Evolutionary conservation across 2,797 vertebrate species (phyloP).

Genomic region (Gephyroberyx darwinii): DNA sequence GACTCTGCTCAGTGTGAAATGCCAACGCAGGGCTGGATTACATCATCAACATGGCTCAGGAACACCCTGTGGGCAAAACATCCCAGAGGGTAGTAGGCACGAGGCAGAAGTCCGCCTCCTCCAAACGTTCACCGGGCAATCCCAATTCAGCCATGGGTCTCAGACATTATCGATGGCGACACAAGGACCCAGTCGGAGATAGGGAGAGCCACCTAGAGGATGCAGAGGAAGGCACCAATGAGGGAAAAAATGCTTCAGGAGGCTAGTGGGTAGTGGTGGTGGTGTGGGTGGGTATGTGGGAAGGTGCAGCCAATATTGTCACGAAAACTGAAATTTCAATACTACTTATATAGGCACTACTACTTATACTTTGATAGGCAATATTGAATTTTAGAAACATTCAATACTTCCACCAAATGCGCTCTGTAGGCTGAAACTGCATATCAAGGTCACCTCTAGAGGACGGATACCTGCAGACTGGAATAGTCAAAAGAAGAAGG

Average conservation of each 20-base stretch:
- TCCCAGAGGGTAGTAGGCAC: background rate
- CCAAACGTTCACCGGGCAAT: conserved; percentile 16
- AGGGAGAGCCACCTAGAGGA: conserved; percentile 43
- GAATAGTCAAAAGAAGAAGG: too few relatives aligned
- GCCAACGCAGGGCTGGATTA: background rate
- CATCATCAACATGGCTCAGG: background rate
- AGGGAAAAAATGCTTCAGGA: background rate
- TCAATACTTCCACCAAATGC: too few relatives aligned
- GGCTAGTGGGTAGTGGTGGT: background rate
- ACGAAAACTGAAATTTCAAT: too few relatives aligned
- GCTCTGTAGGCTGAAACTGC: too few relatives aligned
- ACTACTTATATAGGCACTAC: too few relatives aligned
- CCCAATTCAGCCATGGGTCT: conserved; percentile 37
- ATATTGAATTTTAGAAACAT: too few relatives aligned
- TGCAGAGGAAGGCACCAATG: background rate
- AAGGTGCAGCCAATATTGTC: background rate
- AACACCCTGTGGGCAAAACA: background rate
- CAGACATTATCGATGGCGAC: conserved; percentile 7
- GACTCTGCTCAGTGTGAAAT: background rate
- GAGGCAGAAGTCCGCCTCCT: background rate
- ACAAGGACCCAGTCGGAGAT: background rate
- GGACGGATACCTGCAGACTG: too few relatives aligned
- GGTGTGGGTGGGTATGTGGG: too few relatives aligned
- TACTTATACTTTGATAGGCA: too few relatives aligned
- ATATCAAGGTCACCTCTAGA: too few relatives aligned